Percentiles rank a stretch among this genome's conserved stretches.
These are phyloP conservation scores for Hermaeophaga mercurialis DNA, from an alignment of 2,888 invertebrate species.

Conservation along the genomic window DNA sequence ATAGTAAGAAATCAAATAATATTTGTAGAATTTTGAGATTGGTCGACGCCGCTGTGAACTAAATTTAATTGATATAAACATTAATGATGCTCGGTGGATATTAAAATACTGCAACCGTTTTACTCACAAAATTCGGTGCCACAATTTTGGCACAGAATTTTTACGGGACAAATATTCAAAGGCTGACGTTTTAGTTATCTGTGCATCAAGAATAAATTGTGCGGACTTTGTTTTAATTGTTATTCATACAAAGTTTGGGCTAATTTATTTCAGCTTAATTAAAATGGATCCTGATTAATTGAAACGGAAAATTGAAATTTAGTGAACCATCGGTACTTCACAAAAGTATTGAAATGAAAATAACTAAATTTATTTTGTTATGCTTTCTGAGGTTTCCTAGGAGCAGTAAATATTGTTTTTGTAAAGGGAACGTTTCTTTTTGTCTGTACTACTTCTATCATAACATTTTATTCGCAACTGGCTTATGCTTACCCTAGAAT, in stretches of 20 bases:
- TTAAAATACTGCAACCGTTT: constrained; percentile 7
- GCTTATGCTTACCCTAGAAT: too few relatives aligned
- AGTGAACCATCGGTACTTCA: too few relatives aligned
- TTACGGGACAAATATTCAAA: background rate
- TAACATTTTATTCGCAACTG: too few relatives aligned
- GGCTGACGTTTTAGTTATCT: constrained; percentile 3
- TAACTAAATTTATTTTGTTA: too few relatives aligned
- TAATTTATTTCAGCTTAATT: background rate
- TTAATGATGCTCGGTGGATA: background rate
- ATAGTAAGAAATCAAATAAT: too few relatives aligned
- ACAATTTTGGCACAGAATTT: constrained; percentile 2
- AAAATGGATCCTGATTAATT: background rate
- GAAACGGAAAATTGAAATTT: too few relatives aligned
- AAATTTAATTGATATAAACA: background rate
- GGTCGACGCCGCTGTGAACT: background rate
- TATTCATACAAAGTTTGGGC: background rate
- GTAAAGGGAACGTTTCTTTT: too few relatives aligned
- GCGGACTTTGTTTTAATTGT: background rate
- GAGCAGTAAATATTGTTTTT: too few relatives aligned
- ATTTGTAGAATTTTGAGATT: too few relatives aligned
- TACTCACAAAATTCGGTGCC: background rate
- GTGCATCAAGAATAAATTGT: constrained; percentile 3
- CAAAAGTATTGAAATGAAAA: too few relatives aligned
- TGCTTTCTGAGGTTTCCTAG: too few relatives aligned
- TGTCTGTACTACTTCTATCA: too few relatives aligned